These are phyloP conservation scores for Eilema griseolum DNA, from an alignment of 2,888 invertebrate species.

Conservation along the genomic window DNA sequence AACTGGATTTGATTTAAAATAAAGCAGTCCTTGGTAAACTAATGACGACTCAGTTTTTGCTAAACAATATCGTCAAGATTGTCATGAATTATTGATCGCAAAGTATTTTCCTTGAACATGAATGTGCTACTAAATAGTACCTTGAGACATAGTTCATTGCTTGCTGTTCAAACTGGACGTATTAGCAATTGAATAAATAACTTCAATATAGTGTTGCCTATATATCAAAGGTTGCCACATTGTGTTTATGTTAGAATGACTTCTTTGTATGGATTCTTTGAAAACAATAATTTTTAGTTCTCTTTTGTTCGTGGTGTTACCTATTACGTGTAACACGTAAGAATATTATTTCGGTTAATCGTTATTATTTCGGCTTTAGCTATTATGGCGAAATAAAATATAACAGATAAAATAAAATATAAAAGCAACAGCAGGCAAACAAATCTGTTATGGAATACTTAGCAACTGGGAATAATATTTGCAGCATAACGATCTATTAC, in stretches of 20 bases:
- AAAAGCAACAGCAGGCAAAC: no score
- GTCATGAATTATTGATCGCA: constrained; percentile 56
- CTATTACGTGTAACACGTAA: not conserved
- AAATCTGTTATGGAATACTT: no score
- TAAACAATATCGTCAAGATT: constrained; percentile 24
- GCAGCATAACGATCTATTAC: no score
- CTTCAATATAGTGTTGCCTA: not conserved
- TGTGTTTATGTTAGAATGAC: constrained; percentile 11
- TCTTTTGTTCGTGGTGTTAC: not conserved
- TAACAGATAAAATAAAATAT: no score
- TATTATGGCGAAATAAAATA: not conserved
- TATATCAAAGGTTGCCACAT: constrained; percentile 5
- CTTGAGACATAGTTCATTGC: constrained; percentile 30
- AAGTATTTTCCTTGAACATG: constrained; percentile 51
- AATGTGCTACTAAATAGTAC: constrained; percentile 24
- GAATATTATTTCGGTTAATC: not conserved
- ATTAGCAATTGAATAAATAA: constrained; percentile 21
- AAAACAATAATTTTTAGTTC: not conserved
- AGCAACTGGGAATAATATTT: no score
- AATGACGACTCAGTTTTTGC: constrained; percentile 48
- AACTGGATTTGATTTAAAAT: no score
- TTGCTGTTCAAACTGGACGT: constrained; percentile 25
- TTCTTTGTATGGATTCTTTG: constrained; percentile 16
- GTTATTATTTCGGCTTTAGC: not conserved
- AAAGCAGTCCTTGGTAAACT: not conserved